phyloP scores from a whole-genome alignment of 2,888 invertebrate genomes.

The Lochmaea crataegi region DNA sequence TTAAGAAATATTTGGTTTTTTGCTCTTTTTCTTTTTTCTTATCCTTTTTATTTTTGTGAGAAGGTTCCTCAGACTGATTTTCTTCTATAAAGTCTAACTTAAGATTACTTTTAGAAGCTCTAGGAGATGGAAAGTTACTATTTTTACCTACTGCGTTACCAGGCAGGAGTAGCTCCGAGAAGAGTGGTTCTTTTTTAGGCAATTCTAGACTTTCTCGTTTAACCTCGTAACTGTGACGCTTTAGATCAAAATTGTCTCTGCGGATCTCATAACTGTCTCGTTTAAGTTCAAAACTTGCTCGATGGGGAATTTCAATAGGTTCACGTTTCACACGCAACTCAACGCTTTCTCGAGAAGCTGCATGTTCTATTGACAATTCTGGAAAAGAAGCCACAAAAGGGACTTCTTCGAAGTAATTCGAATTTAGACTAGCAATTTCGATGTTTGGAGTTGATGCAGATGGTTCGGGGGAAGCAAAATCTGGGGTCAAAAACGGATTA shows the following conservation, averaged over 20 bases:
- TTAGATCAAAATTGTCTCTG: conserved; percentile 39
- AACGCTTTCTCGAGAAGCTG: conserved; percentile 21
- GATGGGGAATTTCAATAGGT: conserved; percentile 17
- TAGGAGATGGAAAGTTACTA: conserved; percentile 21
- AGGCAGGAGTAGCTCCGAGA: conserved; percentile 35
- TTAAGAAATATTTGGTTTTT: conserved; percentile 68
- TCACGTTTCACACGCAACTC: conserved; percentile 17
- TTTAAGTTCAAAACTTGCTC: conserved; percentile 23
- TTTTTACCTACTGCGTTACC: conserved; percentile 31
- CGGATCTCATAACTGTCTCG: conserved; percentile 14
- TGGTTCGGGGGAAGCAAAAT: conserved; percentile 39
- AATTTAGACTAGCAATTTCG: conserved; percentile 45
- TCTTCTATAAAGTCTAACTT: conserved; percentile 31
- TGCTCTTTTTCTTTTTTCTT: conserved; percentile 62
- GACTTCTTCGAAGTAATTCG: conserved; percentile 45
- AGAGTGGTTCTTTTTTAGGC: conserved; percentile 41
- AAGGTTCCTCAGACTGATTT: conserved; percentile 34
- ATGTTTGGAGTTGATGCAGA: conserved; percentile 38
- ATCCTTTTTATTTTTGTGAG: conserved; percentile 52
- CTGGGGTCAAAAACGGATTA: conserved; percentile 59
- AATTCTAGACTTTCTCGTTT: conserved; percentile 47
- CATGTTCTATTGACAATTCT: conserved; percentile 10
- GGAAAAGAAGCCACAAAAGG: conserved; percentile 47
- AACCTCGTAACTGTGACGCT: conserved; percentile 45
- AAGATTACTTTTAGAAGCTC: conserved; percentile 30